phyloP scores from a whole-genome alignment of 1,140 invertebrate genomes.

The Habropoda laboriosa region DNA sequence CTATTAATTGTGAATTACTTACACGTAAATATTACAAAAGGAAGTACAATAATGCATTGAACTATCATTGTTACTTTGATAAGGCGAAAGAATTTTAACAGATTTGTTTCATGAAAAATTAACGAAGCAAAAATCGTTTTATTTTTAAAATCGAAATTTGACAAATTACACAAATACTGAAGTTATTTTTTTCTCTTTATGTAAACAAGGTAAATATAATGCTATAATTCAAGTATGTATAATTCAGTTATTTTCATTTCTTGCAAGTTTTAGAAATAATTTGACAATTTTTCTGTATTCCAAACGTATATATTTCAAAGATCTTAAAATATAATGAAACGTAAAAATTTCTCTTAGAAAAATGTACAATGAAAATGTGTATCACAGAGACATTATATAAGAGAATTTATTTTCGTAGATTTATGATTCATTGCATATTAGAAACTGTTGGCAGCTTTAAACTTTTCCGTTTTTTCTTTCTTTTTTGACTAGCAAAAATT shows the following conservation, averaged over 20 bases:
- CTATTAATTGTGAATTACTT: no score
- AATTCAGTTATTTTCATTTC: neutral
- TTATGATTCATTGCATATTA: neutral
- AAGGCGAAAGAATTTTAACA: no score
- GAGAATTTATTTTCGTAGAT: neutral
- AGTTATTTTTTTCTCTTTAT: no score
- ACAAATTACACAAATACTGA: no score
- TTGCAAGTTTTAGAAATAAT: neutral
- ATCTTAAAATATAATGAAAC: neutral
- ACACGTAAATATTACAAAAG: no score
- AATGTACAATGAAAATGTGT: neutral
- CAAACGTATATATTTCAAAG: neutral
- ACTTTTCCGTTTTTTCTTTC: neutral
- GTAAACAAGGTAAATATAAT: no score
- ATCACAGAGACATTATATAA: neutral
- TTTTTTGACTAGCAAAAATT: neutral
- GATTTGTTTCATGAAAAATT: no score
- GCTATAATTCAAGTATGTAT: no score
- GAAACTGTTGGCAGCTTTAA: neutral
- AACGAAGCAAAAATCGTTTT: no score
- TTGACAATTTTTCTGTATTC: neutral
- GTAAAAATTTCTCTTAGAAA: neutral
- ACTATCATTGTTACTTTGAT: no score
- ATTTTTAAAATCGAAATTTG: no score
- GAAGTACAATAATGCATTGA: no score